Conservation (phyloP, 2,797 vertebrate species). For the Synaphobranchus kaupii region DNA sequence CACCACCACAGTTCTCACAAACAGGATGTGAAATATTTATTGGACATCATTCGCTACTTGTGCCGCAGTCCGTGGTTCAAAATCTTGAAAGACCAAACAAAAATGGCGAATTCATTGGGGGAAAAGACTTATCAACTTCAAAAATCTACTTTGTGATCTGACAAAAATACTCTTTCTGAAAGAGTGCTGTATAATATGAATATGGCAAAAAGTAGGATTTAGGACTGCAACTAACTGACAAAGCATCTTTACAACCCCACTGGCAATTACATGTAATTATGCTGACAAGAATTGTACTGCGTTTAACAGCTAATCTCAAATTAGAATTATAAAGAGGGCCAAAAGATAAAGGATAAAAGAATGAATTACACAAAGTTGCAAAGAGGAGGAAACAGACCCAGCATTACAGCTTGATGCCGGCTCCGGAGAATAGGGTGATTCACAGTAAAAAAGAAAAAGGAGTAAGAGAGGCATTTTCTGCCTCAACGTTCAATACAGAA, state of each 20-base stretch:
- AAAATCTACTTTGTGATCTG: constrained; percentile 23
- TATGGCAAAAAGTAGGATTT: neutral
- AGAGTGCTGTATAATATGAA: constrained; percentile 20
- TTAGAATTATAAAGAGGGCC: constrained; percentile 7
- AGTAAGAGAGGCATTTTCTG: neutral
- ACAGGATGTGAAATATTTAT: neutral
- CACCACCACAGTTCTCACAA: neutral
- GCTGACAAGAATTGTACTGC: constrained; percentile 33
- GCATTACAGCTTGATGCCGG: neutral
- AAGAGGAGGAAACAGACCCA: constrained; percentile 4
- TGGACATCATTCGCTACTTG: neutral
- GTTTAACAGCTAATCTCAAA: constrained; percentile 24
- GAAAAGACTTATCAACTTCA: constrained; percentile 33
- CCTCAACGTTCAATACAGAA: neutral
- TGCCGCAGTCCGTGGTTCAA: constrained; percentile 2
- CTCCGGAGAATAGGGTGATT: neutral
- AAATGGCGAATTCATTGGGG: constrained; percentile 34
- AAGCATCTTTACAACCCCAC: constrained; percentile 41
- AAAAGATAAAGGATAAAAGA: constrained; percentile 26
- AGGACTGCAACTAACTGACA: constrained; percentile 21
- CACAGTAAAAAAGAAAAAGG: neutral
- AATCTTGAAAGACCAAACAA: neutral
- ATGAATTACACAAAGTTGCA: constrained; percentile 11
- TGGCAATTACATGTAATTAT: constrained; percentile 46
- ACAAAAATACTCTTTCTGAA: constrained; percentile 35